Conservation (phyloP, 2,113 vertebrate genomes). For the Lonchura striata region DNA sequence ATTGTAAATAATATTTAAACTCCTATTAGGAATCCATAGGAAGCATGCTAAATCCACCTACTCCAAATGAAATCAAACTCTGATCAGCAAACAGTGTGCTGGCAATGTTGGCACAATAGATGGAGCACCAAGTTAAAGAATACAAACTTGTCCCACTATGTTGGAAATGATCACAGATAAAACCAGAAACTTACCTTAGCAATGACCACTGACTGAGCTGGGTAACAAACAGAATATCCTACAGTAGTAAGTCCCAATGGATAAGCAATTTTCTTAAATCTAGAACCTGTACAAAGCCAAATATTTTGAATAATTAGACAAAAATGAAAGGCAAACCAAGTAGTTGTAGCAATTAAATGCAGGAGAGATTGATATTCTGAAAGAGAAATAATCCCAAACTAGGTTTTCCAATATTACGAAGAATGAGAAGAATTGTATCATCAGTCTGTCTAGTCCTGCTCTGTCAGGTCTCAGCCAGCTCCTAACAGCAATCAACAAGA, state of each 20-base stretch:
- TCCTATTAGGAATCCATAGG: neutral
- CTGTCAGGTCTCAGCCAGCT: neutral
- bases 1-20: neutral
- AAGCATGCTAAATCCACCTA: neutral
- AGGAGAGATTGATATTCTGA: neutral
- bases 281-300: conserved; percentile 76
- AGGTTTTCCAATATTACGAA: neutral
- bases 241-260: conserved; percentile 80
- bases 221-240: conserved; percentile 86
- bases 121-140: neutral
- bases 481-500: neutral
- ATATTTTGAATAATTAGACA: neutral
- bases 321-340: neutral
- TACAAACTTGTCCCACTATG: neutral
- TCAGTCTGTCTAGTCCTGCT: neutral
- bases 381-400: neutral
- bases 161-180: neutral
- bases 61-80: neutral
- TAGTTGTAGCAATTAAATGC: neutral
- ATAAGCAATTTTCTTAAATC: conserved; percentile 80
- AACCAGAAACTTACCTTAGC: conserved; percentile 79
- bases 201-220: conserved; percentile 80
- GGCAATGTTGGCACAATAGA: neutral
- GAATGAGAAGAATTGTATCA: neutral
- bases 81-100: neutral